Conservation (phyloP, 2,888 invertebrate genomes). For the Parasteatoda lunata region DNA sequence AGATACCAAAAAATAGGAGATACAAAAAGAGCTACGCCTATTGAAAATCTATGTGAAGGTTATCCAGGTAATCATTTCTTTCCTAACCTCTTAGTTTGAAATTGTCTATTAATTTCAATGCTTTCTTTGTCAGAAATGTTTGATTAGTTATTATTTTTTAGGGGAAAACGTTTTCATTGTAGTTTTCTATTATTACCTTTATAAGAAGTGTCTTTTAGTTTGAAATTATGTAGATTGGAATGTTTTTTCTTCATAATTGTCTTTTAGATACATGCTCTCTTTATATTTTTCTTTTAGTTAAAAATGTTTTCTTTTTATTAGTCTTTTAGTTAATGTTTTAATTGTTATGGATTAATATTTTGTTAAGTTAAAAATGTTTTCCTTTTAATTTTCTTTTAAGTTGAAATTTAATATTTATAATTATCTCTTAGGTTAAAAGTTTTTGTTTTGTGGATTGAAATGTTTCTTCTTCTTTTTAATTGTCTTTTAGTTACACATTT, state of each 20-base stretch:
- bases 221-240: background rate
- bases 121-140: background rate
- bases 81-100: background rate
- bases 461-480: constrained; percentile 3
- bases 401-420: background rate
- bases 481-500: too few relatives aligned
- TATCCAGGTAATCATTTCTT: constrained; percentile 76
- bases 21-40: constrained; percentile 98
- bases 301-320: background rate
- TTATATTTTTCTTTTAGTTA: background rate
- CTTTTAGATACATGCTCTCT: background rate
- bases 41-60: constrained; percentile 87
- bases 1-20: constrained; percentile 99
- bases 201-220: background rate
- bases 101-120: background rate
- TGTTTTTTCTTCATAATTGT: background rate
- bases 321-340: background rate
- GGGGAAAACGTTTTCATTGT: background rate
- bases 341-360: background rate
- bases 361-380: background rate
- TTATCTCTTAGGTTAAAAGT: background rate
- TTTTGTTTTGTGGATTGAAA: background rate
- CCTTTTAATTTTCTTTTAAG: background rate
- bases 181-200: too few relatives aligned
- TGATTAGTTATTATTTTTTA: background rate